Evolutionary conservation across 2,113 vertebrate genomes (phyloP).

Genomic region (Rhea pennata): DNA sequence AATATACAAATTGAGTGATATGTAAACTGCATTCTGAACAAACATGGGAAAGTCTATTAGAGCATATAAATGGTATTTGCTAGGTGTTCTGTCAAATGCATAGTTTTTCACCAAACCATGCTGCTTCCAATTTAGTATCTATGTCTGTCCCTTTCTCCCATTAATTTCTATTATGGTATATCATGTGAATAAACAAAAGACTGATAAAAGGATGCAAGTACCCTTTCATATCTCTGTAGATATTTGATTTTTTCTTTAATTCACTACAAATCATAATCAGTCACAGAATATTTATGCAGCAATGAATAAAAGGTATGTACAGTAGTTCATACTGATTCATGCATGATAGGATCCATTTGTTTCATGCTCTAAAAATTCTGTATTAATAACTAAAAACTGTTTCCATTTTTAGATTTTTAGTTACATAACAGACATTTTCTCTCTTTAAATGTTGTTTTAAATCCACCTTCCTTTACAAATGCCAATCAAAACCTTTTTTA

Average conservation of each 20-base stretch:
- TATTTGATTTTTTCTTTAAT: slow-evolving; percentile 27
- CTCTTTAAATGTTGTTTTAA: slow-evolving; percentile 63
- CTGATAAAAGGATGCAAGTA: neutral
- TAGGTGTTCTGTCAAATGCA: neutral
- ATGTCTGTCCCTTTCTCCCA: neutral
- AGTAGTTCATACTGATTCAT: slow-evolving; percentile 68
- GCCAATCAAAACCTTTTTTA: slow-evolving; percentile 36
- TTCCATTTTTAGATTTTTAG: slow-evolving; percentile 72
- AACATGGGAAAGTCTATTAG: neutral
- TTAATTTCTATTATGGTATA: neutral
- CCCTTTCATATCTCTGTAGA: neutral
- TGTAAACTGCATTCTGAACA: neutral
- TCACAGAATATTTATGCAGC: slow-evolving; percentile 56
- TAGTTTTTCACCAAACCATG: neutral
- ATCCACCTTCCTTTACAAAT: slow-evolving; percentile 45
- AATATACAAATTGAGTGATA: neutral
- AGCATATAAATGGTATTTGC: neutral
- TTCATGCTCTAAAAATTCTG: slow-evolving; percentile 77
- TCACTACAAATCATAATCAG: slow-evolving; percentile 30
- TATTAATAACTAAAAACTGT: slow-evolving; percentile 78
- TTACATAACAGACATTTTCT: slow-evolving; percentile 71
- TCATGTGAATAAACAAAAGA: neutral
- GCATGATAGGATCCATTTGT: slow-evolving; percentile 76
- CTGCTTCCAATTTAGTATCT: neutral
- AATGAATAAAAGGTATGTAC: slow-evolving; percentile 73